Evolutionary conservation across 2,888 invertebrate genomes (phyloP).

Genomic region (Lamellibrachia columna): DNA sequence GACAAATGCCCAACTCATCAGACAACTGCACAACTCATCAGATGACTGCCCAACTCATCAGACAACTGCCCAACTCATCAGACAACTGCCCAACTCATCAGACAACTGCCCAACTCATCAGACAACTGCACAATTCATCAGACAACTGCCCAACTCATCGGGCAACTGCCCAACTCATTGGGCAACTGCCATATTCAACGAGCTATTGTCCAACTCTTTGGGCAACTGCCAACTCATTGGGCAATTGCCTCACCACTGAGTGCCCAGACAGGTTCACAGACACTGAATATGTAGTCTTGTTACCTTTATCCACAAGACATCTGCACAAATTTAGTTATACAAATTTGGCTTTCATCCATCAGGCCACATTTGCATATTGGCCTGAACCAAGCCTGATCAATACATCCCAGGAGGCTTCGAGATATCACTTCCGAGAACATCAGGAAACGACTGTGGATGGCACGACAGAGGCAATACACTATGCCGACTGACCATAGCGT

Average conservation of each 20-base stretch:
- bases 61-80: not conserved
- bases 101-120: not conserved
- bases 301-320: not conserved
- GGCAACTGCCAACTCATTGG: not conserved
- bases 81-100: not conserved
- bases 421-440: not conserved
- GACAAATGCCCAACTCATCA: not conserved
- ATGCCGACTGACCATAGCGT: not conserved
- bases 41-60: not conserved
- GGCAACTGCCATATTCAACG: not conserved
- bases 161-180: not conserved
- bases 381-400: not conserved
- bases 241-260: not conserved
- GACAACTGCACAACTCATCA: not conserved
- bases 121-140: not conserved
- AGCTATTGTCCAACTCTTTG: not conserved
- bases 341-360: not conserved
- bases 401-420: not conserved
- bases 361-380: not conserved
- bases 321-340: not conserved
- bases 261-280: not conserved
- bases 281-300: not conserved
- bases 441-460: not conserved
- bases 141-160: not conserved
- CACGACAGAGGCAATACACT: not conserved